Conservation (phyloP, 2,113 vertebrate genomes). For the Rattus rattus region DNA sequence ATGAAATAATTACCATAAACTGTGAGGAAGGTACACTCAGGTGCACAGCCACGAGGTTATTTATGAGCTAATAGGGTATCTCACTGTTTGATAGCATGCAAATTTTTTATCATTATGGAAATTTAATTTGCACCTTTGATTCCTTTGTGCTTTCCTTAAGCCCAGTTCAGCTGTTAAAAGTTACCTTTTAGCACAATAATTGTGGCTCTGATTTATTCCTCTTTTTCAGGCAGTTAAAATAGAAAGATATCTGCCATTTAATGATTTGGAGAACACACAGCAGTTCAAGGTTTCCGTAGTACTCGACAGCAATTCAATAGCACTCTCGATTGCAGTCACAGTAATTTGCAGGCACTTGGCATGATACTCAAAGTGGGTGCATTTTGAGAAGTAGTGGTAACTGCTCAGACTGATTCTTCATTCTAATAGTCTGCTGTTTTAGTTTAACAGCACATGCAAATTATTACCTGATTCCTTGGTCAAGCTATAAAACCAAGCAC, state of each 20-base stretch:
- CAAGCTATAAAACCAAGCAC: slow-evolving; percentile 54
- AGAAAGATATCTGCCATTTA: slow-evolving; percentile 17
- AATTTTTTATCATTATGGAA: slow-evolving; percentile 78
- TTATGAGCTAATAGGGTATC: slow-evolving; percentile 80
- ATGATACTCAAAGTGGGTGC: background rate
- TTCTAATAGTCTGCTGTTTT: slow-evolving; percentile 43
- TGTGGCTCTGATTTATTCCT: slow-evolving; percentile 68
- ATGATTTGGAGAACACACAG: background rate
- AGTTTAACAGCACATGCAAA: slow-evolving; percentile 52
- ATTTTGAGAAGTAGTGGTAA: slow-evolving; percentile 39
- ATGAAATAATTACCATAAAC: slow-evolving; percentile 82
- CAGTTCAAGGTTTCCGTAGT: slow-evolving; percentile 14
- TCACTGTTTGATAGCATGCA: slow-evolving; percentile 73
- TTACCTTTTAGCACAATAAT: slow-evolving; percentile 72
- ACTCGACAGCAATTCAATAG: slow-evolving; percentile 62
- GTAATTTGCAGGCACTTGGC: slow-evolving; percentile 37
- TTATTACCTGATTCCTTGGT: slow-evolving; percentile 44
- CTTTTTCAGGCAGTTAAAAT: slow-evolving; percentile 47
- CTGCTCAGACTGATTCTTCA: background rate
- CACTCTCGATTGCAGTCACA: slow-evolving; percentile 43
- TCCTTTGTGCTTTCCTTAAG: slow-evolving; percentile 76
- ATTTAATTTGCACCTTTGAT: slow-evolving; percentile 83
- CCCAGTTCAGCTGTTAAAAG: slow-evolving; percentile 60
- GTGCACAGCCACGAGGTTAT: slow-evolving; percentile 78
- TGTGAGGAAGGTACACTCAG: slow-evolving; percentile 72